Conservation (phyloP, 2,113 vertebrate species). For the Perognathus longimembris region DNA sequence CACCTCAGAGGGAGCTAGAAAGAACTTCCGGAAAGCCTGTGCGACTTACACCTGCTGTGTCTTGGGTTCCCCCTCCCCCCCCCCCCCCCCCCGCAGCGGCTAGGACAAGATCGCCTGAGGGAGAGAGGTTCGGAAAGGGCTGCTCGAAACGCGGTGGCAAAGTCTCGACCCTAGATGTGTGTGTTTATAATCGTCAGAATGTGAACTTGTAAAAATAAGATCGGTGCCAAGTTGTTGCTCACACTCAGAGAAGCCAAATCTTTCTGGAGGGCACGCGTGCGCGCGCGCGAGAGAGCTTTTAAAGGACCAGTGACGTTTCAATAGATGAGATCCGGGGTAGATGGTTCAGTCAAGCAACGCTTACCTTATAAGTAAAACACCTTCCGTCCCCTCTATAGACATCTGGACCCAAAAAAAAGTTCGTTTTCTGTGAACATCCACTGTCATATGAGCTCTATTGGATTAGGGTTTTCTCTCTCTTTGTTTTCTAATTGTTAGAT, state of each 20-base stretch:
- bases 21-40: background rate
- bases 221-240: conserved; percentile 46
- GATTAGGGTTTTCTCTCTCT: background rate
- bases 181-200: conserved; percentile 56
- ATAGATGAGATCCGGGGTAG: background rate
- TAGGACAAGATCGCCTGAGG: background rate
- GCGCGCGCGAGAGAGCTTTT: background rate
- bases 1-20: background rate
- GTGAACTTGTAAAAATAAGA: conserved; percentile 34
- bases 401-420: too few species aligned
- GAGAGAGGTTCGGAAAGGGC: background rate
- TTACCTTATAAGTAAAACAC: background rate
- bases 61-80: background rate
- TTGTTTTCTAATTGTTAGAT: background rate
- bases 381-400: background rate
- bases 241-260: conserved; percentile 40
- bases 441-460: background rate
- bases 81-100: too few species aligned
- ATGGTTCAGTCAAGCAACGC: background rate
- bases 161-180: conserved; percentile 40
- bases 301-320: background rate
- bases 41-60: background rate
- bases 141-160: background rate
- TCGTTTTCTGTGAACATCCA: background rate
- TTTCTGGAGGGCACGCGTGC: conserved; percentile 31